Base-by-base conservation (phyloP, 2,113 vertebrate species). In the Oryzias curvinotus region DNA sequence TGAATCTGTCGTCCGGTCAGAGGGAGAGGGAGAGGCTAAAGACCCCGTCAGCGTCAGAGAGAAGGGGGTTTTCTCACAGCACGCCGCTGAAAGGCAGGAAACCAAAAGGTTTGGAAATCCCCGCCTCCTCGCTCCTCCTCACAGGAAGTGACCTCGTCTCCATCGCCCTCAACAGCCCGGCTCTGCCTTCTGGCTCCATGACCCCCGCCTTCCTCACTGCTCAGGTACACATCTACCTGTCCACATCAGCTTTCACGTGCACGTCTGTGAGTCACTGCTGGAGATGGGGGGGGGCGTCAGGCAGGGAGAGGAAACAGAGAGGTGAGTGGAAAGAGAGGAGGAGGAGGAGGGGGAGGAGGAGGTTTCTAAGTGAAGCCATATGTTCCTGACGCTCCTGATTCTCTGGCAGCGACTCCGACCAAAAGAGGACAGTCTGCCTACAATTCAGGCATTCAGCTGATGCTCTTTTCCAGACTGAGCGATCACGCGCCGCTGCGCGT, bases 81-180 rank as follows among this genome's bases (percentile, higher is more conserved):
- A 89, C 86, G 23, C 92, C 91, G 58, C 88, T 90, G 67, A 95
- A 94, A 82, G 93, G 91, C 83, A 94, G 93, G 82, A 98, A 96
- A 85, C 95, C 95, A 80, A 96, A 95, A 93, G 89, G 93, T 65
- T 83, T 97, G 85, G 94, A 97, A 82, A 95, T 96, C 83, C 92
- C 93, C 0, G 83, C 93, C 12, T 90, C 94, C 7, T 94, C 95
- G 8, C 91, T 95, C 81, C 87, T 96, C 72, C 91, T 96, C 10
- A 92, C 95, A 18, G 90, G 94, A 90, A 94, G 90, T 5, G 95
- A 98, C 71, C 87, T 96, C 0, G 94, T 95, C 82, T 96, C 95
- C 71, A 95, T 97, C 0, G 95, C 96, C 51, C 94, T 97, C 80
- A 98, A 95, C 88, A 98, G 96, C 83, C 95, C 96, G 0, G 94